Evolutionary conservation across 2,113 vertebrate genomes (phyloP), one percentile per base, ranked within the genome.

Genomic region (Syngnathus typhle): DNA sequence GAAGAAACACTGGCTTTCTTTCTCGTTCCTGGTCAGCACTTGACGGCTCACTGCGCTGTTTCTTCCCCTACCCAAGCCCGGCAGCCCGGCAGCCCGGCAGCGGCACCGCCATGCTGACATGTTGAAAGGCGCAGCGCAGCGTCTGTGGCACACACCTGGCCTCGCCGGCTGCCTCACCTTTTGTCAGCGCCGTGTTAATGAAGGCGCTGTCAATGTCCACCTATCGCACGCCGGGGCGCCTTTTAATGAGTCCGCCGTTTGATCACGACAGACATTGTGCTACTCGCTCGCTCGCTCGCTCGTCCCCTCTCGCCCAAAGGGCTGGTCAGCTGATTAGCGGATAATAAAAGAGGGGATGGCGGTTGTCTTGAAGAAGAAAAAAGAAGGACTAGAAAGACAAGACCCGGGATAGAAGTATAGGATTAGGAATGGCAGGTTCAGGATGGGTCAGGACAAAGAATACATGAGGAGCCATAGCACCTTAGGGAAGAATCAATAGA

Each of bases 181-280:
- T 92, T 91, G 89, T 91, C 88, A 88, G 79, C 82, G 81, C 76
- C 86, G 89, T 88, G 88, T 90, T 91, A 92, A 92, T 92, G 90
- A 92, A 89, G 84, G 75, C 83, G 78, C 84, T 76, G 85, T 90
- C 88, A 85, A 82, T 85, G 86, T 83, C 87, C 84, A 81, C 76
- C 71, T 65, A 67, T 73, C 27, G 73, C 86, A 83, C 88, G 83
- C 87, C 59, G 72, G 87, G 90, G 86, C 67, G 88, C 87, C 84
- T 90, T 91, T 91, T 91, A 92, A 92, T 90, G 89, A 90, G 87
- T 83, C 79, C 69, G 74, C 81, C 87, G 90, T 92, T 92, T 93
- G 89, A 92, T 93, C 82, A 77, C 85, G 66, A 88, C 80, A 85
- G 89, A 88, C 85, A 80, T 88, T 89, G 88, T 47, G 74, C 70